Evolutionary conservation across 2,888 invertebrate genomes (phyloP).

Genomic region (Hirtodrosophila histrioides): DNA sequence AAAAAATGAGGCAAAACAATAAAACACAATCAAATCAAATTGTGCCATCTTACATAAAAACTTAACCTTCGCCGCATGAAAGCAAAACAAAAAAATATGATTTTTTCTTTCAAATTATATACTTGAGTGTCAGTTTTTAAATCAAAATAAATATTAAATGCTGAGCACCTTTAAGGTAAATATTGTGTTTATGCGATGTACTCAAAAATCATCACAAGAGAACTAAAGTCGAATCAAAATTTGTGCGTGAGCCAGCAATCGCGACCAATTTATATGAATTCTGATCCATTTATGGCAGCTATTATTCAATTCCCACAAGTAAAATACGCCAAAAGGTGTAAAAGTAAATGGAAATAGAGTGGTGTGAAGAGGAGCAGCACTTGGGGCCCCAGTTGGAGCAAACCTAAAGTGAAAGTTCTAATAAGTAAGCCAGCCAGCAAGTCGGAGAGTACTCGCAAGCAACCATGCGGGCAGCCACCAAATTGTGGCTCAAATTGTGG

Average conservation of each 20-base stretch:
- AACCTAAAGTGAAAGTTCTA: constrained; percentile 78
- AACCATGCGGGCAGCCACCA: constrained; percentile 52
- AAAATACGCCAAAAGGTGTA: constrained; percentile 11
- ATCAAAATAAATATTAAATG: constrained; percentile 16
- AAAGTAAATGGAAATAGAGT: constrained; percentile 20
- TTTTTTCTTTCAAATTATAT: constrained; percentile 18
- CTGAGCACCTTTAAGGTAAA: not conserved
- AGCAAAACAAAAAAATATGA: constrained; percentile 40
- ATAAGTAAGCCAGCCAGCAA: constrained; percentile 39
- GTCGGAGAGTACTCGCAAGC: constrained; percentile 27
- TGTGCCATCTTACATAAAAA: constrained; percentile 76
- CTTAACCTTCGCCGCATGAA: constrained; percentile 68
- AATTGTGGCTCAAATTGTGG: constrained; percentile 31
- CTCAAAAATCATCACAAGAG: no score
- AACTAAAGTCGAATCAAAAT: no score
- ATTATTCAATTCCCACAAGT: constrained; percentile 56
- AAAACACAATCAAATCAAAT: constrained; percentile 69
- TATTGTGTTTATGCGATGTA: not conserved
- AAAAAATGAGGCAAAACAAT: constrained; percentile 28
- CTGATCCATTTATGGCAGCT: constrained; percentile 43
- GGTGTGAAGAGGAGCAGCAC: constrained; percentile 30
- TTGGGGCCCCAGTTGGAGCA: constrained; percentile 52
- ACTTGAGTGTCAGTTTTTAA: constrained; percentile 19
- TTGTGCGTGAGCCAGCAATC: not conserved
- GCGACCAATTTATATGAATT: constrained; percentile 27